These are phyloP conservation scores for Moxostoma hubbsi DNA, from an alignment of 2,797 vertebrate genomes.

Conservation along the genomic window DNA sequence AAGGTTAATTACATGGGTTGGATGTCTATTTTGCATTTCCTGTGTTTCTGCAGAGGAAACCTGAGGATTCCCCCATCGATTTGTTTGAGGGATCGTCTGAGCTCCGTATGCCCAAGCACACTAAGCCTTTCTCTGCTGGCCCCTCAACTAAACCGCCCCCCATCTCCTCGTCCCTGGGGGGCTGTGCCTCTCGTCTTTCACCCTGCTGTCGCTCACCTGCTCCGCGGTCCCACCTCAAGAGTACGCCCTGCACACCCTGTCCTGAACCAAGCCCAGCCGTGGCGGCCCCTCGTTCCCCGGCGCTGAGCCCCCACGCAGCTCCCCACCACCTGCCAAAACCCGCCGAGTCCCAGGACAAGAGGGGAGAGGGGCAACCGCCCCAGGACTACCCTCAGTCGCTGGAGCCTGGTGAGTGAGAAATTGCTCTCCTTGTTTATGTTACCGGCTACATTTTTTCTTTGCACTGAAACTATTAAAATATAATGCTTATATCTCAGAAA, in stretches of 20 bases:
- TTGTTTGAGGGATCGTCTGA: conserved; percentile 78
- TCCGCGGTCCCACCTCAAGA: conserved; percentile 80
- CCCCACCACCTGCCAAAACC: conserved; percentile 83
- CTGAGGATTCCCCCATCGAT: conserved; percentile 83
- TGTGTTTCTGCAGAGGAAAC: conserved; percentile 80
- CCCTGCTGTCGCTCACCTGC: conserved; percentile 89
- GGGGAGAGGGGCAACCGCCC: conserved; percentile 84
- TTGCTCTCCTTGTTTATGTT: neutral
- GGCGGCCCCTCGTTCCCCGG: conserved; percentile 81
- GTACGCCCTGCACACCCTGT: conserved; percentile 80
- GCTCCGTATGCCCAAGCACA: conserved; percentile 78
- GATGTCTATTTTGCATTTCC: neutral
- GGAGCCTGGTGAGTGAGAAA: conserved; percentile 84
- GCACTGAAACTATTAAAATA: no score
- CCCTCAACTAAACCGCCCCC: conserved; percentile 76
- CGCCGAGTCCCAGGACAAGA: conserved; percentile 79
- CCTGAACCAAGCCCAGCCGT: conserved; percentile 79
- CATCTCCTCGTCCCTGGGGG: conserved; percentile 73
- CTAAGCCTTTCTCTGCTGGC: conserved; percentile 89
- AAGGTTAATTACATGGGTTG: neutral
- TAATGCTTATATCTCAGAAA: no score
- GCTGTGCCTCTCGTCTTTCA: conserved; percentile 84
- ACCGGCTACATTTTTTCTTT: no score
- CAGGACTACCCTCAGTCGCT: conserved; percentile 83
- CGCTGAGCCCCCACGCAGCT: conserved; percentile 83